These are phyloP conservation scores for Trichosurus vulpecula DNA, from an alignment of 2,797 vertebrate genomes.

Conservation along the genomic window DNA sequence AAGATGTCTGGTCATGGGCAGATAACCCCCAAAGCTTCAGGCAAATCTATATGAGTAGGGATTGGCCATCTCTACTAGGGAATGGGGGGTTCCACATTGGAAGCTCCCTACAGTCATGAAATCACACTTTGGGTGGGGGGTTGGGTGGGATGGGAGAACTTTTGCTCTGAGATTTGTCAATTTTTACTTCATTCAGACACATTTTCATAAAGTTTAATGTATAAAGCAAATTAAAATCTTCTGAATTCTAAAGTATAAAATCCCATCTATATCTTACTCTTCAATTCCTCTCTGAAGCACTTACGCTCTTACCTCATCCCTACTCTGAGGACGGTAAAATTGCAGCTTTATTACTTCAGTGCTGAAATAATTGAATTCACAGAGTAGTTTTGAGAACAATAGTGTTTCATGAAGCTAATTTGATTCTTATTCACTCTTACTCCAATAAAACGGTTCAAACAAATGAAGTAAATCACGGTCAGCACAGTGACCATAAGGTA, in stretches of 20 bases:
- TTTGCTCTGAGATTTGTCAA: background rate
- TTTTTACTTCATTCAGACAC: background rate
- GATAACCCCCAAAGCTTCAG: background rate
- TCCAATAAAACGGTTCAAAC: background rate
- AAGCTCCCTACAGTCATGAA: background rate
- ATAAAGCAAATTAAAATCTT: background rate
- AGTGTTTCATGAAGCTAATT: background rate
- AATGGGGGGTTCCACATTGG: rapidly evolving
- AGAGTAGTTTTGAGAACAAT: background rate
- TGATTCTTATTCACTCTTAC: background rate
- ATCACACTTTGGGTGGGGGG: background rate
- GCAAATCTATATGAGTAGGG: no score
- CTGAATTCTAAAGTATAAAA: slow-evolving; percentile 31
- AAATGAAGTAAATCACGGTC: slow-evolving; percentile 18
- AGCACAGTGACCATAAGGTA: background rate
- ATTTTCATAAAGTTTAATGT: background rate
- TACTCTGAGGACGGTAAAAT: slow-evolving; percentile 12
- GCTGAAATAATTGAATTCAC: slow-evolving; percentile 19
- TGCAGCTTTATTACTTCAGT: slow-evolving; percentile 2
- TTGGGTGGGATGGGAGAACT: background rate
- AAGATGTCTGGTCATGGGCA: background rate
- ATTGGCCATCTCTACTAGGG: background rate
- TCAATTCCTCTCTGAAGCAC: slow-evolving; percentile 12
- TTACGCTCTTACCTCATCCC: background rate
- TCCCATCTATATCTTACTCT: background rate